phyloP scores from a whole-genome alignment of 2,797 vertebrate species.

The Agapornis canus region DNA sequence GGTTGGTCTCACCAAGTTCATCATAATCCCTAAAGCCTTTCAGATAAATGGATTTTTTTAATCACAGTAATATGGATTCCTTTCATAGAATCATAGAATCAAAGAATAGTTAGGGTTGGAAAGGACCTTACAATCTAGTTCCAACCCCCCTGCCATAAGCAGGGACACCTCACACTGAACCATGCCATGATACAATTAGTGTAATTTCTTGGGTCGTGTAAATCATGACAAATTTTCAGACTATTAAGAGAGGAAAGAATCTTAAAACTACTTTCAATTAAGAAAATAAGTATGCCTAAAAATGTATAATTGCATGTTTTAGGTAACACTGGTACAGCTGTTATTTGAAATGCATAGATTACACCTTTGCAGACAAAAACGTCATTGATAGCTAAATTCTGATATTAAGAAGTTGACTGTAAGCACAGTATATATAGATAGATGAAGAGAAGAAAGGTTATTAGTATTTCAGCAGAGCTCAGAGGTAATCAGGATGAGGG shows the following conservation, averaged over 20 bases:
- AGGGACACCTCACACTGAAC: too few relatives aligned
- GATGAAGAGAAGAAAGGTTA: neutral
- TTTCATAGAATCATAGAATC: neutral
- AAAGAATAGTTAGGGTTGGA: too few relatives aligned
- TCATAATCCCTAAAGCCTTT: neutral
- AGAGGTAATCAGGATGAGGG: neutral
- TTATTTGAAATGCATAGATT: neutral
- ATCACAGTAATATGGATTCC: neutral
- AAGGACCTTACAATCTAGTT: too few relatives aligned
- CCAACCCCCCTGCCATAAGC: too few relatives aligned
- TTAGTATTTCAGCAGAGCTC: neutral
- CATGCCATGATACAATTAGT: neutral
- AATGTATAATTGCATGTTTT: neutral
- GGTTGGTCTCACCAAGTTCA: neutral
- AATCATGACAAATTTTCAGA: neutral
- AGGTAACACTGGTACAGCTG: neutral
- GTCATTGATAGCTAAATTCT: neutral
- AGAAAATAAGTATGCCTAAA: neutral
- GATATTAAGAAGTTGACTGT: neutral
- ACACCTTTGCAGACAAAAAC: neutral
- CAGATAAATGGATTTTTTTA: neutral
- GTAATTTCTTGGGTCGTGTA: neutral
- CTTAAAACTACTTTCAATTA: neutral
- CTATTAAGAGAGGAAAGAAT: neutral
- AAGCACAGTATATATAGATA: neutral